phyloP scores from a whole-genome alignment of 2,797 vertebrate species.

The Smutsia temminckii region DNA sequence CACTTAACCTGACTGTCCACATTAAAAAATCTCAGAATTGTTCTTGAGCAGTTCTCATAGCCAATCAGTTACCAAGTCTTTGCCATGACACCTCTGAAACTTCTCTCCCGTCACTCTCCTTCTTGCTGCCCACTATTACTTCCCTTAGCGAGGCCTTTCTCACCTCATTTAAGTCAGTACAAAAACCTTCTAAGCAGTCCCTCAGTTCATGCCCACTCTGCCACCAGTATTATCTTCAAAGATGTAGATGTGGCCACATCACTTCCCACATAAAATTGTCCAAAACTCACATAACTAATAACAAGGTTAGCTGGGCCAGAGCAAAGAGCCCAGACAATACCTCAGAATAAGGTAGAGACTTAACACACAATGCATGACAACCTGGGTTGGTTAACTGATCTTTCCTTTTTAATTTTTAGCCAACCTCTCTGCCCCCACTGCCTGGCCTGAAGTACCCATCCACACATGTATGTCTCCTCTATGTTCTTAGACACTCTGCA shows the following conservation, averaged over 20 bases:
- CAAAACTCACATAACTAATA: not conserved
- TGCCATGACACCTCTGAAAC: not conserved
- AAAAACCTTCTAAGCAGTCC: not conserved
- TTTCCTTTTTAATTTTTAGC: not conserved
- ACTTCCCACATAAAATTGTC: not conserved
- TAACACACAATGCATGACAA: not conserved
- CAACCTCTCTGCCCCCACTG: not conserved
- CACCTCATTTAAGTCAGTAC: not conserved
- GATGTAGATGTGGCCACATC: not conserved
- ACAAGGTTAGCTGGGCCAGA: not conserved
- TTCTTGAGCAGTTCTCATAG: not conserved
- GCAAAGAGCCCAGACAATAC: not conserved
- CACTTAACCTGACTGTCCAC: not conserved
- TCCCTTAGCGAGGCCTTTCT: not conserved
- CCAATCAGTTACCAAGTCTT: not conserved
- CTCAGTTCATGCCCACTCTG: not conserved
- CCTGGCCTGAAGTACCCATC: not conserved
- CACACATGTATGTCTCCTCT: too few species aligned
- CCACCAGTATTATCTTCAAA: not conserved
- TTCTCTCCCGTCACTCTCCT: not conserved
- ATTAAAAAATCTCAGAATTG: not conserved
- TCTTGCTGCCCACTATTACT: not conserved
- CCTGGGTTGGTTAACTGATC: not conserved
- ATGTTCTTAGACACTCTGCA: not conserved
- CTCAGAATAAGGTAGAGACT: not conserved